A percentile compares a stretch with the other conserved stretches of the same genome.
phyloP scores from a whole-genome alignment of 2,797 vertebrate species.

The Rhynchotus rufescens region DNA sequence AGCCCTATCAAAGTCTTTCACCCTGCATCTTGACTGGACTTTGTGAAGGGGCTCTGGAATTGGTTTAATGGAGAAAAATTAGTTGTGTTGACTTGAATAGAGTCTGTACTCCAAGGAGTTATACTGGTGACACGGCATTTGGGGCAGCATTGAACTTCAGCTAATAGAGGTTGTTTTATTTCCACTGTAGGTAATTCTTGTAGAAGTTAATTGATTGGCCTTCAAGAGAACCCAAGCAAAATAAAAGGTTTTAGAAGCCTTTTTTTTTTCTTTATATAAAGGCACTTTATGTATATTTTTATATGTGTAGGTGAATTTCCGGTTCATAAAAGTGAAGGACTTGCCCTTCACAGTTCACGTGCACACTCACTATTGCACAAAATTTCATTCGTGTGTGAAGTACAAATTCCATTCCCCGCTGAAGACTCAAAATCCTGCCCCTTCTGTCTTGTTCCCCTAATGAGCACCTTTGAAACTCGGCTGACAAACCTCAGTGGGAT shows the following conservation, averaged over 20 bases:
- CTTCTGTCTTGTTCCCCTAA: background rate
- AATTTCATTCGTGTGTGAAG: background rate
- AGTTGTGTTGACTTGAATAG: background rate
- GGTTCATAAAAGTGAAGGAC: background rate
- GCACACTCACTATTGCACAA: background rate
- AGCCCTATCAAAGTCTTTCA: background rate
- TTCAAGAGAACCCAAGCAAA: background rate
- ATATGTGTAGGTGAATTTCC: background rate
- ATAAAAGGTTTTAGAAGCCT: background rate
- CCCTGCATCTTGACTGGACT: background rate
- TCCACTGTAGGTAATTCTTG: background rate
- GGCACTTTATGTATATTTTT: background rate
- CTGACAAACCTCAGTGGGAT: background rate
- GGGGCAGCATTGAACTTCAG: background rate
- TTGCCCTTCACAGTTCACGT: background rate
- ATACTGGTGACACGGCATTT: background rate
- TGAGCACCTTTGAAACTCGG: background rate
- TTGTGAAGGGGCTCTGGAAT: background rate
- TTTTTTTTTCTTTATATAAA: background rate
- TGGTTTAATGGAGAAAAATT: background rate
- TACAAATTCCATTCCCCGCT: background rate
- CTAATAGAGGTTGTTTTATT: background rate
- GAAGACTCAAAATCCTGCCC: background rate
- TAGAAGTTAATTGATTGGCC: background rate
- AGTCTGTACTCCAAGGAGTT: background rate